A percentile compares a stretch with the other conserved stretches of the same genome.
Conservation (phyloP, 2,888 invertebrate genomes). For the Drosophila mimetica region DNA sequence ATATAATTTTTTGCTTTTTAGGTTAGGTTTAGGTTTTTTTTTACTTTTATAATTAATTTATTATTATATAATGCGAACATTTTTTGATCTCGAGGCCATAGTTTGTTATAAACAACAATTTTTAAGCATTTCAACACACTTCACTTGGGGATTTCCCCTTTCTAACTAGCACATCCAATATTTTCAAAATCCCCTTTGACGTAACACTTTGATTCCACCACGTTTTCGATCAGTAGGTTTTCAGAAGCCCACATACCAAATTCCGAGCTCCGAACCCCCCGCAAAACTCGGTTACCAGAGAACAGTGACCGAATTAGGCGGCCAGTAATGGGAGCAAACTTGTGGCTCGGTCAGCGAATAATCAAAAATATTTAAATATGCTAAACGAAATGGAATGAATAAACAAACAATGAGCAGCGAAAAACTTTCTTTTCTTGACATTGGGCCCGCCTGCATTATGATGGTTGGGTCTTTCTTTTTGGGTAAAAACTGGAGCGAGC, state of each 20-base stretch:
- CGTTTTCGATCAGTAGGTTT: neutral
- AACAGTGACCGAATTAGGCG: neutral
- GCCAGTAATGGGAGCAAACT: slow-evolving; percentile 9
- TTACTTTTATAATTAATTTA: no score
- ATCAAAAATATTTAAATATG: slow-evolving; percentile 36
- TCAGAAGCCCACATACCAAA: slow-evolving; percentile 1
- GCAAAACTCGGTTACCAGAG: neutral
- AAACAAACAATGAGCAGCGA: slow-evolving; percentile 35
- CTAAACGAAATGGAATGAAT: slow-evolving; percentile 26
- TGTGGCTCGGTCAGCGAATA: slow-evolving; percentile 8
- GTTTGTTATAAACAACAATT: no score
- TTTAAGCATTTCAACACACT: no score
- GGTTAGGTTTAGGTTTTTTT: no score
- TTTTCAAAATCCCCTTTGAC: neutral
- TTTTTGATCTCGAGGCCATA: no score
- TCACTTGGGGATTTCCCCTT: no score
- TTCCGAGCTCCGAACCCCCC: neutral
- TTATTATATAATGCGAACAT: no score
- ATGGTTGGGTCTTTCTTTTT: slow-evolving; percentile 9
- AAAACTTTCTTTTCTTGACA: slow-evolving; percentile 68
- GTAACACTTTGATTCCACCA: neutral
- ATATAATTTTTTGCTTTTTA: no score
- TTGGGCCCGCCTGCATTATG: slow-evolving; percentile 22
- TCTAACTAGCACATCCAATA: neutral
- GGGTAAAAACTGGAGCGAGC: slow-evolving; percentile 38